A percentile compares a stretch with the other conserved stretches of the same genome.
Evolutionary conservation across 2,888 invertebrate genomes (phyloP).

Genomic region (Polia nebulosa): DNA sequence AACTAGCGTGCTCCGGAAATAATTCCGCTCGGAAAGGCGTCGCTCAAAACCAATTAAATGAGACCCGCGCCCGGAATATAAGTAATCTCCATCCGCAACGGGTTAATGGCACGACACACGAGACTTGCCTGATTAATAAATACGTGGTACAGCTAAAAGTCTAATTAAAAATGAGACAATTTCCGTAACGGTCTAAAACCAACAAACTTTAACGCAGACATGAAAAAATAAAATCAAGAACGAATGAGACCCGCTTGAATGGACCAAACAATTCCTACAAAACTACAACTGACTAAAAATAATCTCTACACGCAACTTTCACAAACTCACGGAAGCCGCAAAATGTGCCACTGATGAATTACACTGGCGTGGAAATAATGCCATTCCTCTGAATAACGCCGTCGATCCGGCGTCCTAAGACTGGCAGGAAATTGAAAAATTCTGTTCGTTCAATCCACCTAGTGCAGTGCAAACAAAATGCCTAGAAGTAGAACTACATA

Average conservation of each 20-base stretch:
- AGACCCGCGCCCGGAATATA: constrained; percentile 54
- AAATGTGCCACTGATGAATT: constrained; percentile 44
- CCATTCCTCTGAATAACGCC: constrained; percentile 23
- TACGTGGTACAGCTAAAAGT: constrained; percentile 26
- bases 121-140: constrained; percentile 39
- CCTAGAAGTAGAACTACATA: constrained; percentile 5
- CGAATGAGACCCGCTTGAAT: neutral
- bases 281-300: constrained; percentile 14
- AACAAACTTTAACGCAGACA: neutral
- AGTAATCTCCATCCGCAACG: constrained; percentile 55
- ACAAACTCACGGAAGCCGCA: constrained; percentile 24
- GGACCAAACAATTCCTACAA: neutral
- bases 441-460: constrained; percentile 60
- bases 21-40: constrained; percentile 60
- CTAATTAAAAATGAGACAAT: constrained; percentile 36
- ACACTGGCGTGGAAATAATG: constrained; percentile 38
- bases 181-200: neutral
- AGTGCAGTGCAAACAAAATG: constrained; percentile 33
- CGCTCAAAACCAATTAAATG: constrained; percentile 67
- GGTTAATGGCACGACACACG: constrained; percentile 48
- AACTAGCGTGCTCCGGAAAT: constrained; percentile 62
- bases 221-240: neutral
- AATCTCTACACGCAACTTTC: constrained; percentile 23
- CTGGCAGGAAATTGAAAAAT: constrained; percentile 69
- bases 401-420: constrained; percentile 23